These are phyloP conservation scores for Solenopsis invicta DNA, from an alignment of 1,140 invertebrate species.

Conservation along the genomic window DNA sequence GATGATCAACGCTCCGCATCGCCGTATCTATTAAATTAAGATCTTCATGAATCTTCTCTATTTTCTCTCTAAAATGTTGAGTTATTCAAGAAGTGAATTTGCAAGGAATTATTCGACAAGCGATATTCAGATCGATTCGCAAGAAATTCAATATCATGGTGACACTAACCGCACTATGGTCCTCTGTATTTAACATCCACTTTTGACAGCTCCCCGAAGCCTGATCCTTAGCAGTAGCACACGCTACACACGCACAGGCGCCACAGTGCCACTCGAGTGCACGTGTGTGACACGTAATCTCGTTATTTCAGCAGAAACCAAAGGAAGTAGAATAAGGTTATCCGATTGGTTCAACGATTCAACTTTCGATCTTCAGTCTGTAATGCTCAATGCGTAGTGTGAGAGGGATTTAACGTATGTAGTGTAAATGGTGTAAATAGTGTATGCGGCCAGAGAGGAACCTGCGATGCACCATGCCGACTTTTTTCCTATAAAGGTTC, in stretches of 20 bases:
- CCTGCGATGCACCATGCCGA: too few relatives aligned
- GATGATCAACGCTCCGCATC: not conserved
- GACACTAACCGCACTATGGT: conserved; percentile 2
- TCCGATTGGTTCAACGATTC: not conserved
- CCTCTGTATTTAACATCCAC: not conserved
- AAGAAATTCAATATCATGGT: not conserved
- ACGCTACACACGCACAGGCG: not conserved
- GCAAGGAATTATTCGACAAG: not conserved
- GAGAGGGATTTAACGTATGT: not conserved
- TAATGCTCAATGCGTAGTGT: not conserved
- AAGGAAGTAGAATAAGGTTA: not conserved
- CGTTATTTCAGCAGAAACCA: not conserved
- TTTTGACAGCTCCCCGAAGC: not conserved
- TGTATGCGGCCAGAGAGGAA: too few relatives aligned
- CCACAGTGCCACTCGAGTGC: not conserved
- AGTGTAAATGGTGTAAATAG: not conserved
- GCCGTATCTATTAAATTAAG: conserved; percentile 25
- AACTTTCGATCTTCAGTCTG: not conserved
- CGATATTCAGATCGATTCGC: too few relatives aligned
- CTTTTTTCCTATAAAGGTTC: too few relatives aligned
- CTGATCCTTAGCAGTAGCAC: too few relatives aligned
- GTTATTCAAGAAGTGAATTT: not conserved
- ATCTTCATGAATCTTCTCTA: not conserved
- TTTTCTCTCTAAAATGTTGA: not conserved
- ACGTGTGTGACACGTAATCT: not conserved